Evolutionary conservation across 2,113 vertebrate species (phyloP).

Genomic region (Channa maculata): DNA sequence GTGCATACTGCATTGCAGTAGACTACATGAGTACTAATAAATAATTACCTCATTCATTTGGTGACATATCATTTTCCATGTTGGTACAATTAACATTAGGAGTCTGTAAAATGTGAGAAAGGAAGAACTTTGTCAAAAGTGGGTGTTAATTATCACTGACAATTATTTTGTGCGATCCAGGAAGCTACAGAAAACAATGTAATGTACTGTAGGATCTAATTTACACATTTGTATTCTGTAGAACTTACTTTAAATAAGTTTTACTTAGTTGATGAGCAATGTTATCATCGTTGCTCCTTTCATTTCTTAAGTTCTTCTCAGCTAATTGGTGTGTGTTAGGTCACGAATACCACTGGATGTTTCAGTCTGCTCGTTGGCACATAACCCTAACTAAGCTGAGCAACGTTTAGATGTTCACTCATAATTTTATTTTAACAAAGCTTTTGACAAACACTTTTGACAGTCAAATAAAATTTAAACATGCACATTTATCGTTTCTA

Average conservation of each 20-base stretch:
- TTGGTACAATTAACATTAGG: conserved; percentile 31
- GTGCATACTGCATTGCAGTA: neutral
- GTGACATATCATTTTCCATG: conserved; percentile 47
- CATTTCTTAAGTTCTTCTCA: neutral
- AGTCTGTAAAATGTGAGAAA: conserved; percentile 35
- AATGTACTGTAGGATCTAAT: neutral
- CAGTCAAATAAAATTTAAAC: neutral
- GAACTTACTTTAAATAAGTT: neutral
- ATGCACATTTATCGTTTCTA: too few species aligned
- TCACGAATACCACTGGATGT: too few species aligned
- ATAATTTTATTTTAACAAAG: neutral
- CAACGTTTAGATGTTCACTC: neutral
- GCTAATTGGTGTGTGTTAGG: neutral
- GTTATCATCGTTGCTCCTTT: too few species aligned
- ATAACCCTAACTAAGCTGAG: neutral
- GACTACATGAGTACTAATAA: conserved; percentile 46
- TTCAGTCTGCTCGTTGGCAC: neutral
- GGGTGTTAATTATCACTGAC: conserved; percentile 15
- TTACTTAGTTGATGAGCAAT: neutral
- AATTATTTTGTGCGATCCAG: neutral
- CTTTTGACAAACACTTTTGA: neutral
- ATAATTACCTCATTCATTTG: conserved; percentile 69
- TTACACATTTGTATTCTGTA: neutral
- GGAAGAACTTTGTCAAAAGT: conserved; percentile 22
- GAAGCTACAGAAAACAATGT: neutral